Evolutionary conservation across 2,888 invertebrate species (phyloP), one percentile per base, ranked within the genome.

Genomic region (Melolontha melolontha): DNA sequence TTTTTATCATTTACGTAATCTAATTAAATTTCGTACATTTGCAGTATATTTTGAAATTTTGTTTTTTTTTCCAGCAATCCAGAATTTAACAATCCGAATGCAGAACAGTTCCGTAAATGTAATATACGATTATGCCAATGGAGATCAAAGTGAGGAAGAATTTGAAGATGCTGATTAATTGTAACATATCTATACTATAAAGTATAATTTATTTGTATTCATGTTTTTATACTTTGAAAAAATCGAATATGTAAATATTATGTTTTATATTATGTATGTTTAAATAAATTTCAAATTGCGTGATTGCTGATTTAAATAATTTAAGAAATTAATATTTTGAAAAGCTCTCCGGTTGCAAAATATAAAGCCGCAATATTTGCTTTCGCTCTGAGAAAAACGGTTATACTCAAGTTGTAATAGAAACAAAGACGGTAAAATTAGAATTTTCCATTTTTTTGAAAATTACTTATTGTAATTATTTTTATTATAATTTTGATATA

Each of bases 121-220:
- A 42, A 70, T 72, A 47, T 72, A 78, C 52, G 81, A 81, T 65
- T 73, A 75, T 50, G 74, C 74, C 41, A 80, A 79, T 72, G 82
- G 80, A 40, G 76, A 74, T 67, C 83, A 84, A 81, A 85, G 85
- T 71, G 84, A 85, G 49, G 85, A 85, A 59, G 86, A 87, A 73
- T 88, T 88, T 76, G 87, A 88, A 80, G 88, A 88, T 78, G 88
- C 88, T 34, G 88, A 88, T 76, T 86, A 84, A 79, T 67, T 68
- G 4, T 4, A 22, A 55, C 42, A 12, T 55, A 54, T 52, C n/a
- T n/a, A 41, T 66, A 51, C 40, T 63, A 29, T 44, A 29, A 51
- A 42, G 44, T 29, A 52, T 42, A 64, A 64, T n/a, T 22, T 62
- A 52, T 67, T 41, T 41, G 52, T 50, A 67, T 51, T 67, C 59